Percentiles rank a stretch among this genome's conserved stretches.
Conservation (phyloP, 2,888 invertebrate genomes). For the Ichneumon xanthorius region DNA sequence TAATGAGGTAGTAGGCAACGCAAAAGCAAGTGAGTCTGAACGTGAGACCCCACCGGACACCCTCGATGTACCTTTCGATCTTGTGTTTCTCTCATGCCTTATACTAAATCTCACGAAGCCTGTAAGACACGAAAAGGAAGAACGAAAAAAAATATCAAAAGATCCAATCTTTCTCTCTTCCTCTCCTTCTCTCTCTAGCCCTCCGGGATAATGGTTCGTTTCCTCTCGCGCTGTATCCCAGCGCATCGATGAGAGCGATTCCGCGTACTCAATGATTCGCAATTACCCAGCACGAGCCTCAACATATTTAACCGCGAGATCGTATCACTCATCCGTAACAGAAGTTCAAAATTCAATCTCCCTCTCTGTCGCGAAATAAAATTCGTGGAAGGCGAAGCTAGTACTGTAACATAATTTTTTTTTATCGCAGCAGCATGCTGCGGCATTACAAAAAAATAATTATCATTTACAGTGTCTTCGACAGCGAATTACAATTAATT, state of each 20-base stretch:
- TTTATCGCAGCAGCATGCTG: not conserved
- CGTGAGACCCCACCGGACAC: constrained; percentile 65
- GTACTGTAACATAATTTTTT: not conserved
- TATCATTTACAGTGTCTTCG: no score
- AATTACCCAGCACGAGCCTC: constrained; percentile 67
- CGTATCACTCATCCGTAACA: constrained; percentile 8
- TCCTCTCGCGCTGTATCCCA: constrained; percentile 64
- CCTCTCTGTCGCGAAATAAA: constrained; percentile 19
- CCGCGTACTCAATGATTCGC: constrained; percentile 67
- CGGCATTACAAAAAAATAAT: not conserved
- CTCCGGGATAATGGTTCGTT: constrained; percentile 59
- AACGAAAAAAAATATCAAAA: constrained; percentile 60
- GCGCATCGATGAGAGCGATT: constrained; percentile 44
- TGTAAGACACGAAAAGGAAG: constrained; percentile 53
- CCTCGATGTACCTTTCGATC: constrained; percentile 57
- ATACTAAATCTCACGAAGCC: constrained; percentile 55
- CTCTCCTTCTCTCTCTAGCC: constrained; percentile 45
- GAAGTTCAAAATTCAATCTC: not conserved
- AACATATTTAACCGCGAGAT: constrained; percentile 40
- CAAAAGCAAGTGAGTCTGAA: constrained; percentile 52
- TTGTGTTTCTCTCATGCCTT: constrained; percentile 44
- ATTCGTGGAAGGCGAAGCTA: not conserved
- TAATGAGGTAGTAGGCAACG: constrained; percentile 56
- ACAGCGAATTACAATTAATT: no score
- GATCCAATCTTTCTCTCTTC: constrained; percentile 58